Base-by-base conservation (phyloP, 2,113 vertebrate species). In the Galbula dea region DNA sequence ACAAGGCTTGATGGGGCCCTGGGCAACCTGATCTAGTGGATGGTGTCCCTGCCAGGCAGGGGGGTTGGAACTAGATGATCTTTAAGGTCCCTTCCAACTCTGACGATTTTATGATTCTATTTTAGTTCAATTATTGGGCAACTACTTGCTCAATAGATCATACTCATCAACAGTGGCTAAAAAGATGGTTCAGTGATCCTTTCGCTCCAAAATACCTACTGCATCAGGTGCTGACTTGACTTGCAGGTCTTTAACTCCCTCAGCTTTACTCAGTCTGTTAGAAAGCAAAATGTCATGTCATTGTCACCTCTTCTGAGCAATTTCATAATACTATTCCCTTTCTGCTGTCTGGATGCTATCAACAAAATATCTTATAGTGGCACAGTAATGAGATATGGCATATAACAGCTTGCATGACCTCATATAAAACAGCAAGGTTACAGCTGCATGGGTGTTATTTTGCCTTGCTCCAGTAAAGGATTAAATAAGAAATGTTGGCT, bases 351-450 rank as follows among this genome's bases (percentile, higher is more conserved):
- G 46, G 16, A 21, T 62, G 32, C 3, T 43, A 23, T 45, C 26
- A 39, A 36, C 12, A 49, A 69, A 79, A 55, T 23, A 45, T 22
- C 32, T 54, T 62, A 3, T 10, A 48, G 37, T 26, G 30, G 6
- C 13, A 46, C 5, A 2, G 0, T 24, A 43, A 22, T 77, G 55
- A 6, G 3, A 7, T 8, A 23, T 43, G 34, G 19, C n/a, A 54
- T 15, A 3, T 32, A 45, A 41, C 34, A 54, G 13, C 26, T 73
- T 62, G 27, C 20, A 14, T 37, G n/a, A 11, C 26, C 29, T 39
- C 4, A 0, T 16, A 7, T 12, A 3, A 5, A 49, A 26, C 2
- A 23, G 10, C 19, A 49, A 15, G 34, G 12, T 43, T 34, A 51
- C 15, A 62, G 32, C 45, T 66, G 23, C 46, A 58, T 37, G 20